These are phyloP conservation scores for Lithophane ornitopus DNA, from an alignment of 2,888 invertebrate genomes.

Conservation along the genomic window DNA sequence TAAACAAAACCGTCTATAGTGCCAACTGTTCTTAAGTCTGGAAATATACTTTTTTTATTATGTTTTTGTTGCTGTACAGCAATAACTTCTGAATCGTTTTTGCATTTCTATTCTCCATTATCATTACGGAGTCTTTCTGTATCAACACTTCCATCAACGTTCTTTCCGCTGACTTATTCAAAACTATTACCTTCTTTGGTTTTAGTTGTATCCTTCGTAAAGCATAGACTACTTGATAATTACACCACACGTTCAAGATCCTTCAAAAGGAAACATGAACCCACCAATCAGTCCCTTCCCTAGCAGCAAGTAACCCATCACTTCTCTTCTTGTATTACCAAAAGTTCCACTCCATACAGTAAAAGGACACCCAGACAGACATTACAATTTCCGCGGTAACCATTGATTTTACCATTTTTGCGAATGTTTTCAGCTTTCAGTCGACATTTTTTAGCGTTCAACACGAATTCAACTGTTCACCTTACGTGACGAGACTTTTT, in stretches of 20 bases:
- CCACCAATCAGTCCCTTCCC: not conserved
- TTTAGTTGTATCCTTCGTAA: no score
- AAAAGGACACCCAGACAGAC: conserved; percentile 19
- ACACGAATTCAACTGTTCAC: conserved; percentile 19
- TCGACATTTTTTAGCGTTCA: conserved; percentile 40
- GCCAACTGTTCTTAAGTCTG: not conserved
- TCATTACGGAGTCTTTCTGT: not conserved
- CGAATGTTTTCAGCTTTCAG: conserved; percentile 35
- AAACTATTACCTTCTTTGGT: not conserved
- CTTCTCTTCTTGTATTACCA: not conserved
- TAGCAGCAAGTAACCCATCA: not conserved
- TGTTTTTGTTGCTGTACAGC: not conserved
- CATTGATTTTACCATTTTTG: conserved; percentile 25
- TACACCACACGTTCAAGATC: not conserved
- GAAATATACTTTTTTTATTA: not conserved
- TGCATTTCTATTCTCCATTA: not conserved
- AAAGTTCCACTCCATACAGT: not conserved
- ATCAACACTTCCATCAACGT: not conserved
- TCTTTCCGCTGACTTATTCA: not conserved
- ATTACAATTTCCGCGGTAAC: conserved; percentile 52
- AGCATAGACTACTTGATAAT: not conserved
- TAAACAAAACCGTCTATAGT: not conserved
- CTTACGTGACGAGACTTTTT: conserved; percentile 46
- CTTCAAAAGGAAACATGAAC: not conserved
- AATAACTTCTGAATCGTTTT: not conserved